phyloP scores from a whole-genome alignment of 2,888 invertebrate genomes.

The Hydroisotoma schaefferi region DNA sequence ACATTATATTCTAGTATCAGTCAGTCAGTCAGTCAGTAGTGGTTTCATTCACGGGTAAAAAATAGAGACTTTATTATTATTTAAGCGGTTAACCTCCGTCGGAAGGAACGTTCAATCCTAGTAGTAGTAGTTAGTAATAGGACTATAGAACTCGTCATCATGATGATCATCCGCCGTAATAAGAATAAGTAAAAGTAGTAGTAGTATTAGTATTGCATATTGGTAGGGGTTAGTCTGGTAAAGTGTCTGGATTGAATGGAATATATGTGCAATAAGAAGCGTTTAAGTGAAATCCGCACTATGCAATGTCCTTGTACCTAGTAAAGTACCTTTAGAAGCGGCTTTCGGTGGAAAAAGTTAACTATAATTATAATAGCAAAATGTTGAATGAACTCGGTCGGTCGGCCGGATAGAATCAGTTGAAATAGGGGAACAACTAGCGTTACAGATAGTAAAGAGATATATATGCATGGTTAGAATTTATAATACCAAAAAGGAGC shows the following conservation, averaged over 20 bases:
- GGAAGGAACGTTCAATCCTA: no score
- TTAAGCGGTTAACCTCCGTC: conserved; percentile 6
- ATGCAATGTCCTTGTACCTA: no score
- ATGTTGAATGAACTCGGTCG: conserved; percentile 8
- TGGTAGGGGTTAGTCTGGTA: no score
- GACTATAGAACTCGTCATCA: neutral
- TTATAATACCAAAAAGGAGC: no score
- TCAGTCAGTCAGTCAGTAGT: conserved; percentile 15
- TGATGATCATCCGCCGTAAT: neutral
- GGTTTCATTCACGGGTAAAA: neutral
- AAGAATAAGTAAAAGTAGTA: neutral
- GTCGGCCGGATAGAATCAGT: no score
- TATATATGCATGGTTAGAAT: no score
- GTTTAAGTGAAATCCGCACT: no score
- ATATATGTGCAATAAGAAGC: no score
- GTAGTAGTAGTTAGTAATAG: neutral
- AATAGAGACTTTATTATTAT: conserved; percentile 1
- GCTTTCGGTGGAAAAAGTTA: conserved; percentile 3
- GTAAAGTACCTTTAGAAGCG: conserved; percentile 9
- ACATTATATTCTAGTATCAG: neutral
- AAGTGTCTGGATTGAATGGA: no score
- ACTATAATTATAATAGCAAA: conserved; percentile 11
- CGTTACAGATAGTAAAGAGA: no score
- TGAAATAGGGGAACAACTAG: no score
- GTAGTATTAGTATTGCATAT: neutral